Percentiles rank a stretch among this genome's conserved stretches.
phyloP scores from a whole-genome alignment of 1,140 invertebrate species.

The Magallana angulata region DNA sequence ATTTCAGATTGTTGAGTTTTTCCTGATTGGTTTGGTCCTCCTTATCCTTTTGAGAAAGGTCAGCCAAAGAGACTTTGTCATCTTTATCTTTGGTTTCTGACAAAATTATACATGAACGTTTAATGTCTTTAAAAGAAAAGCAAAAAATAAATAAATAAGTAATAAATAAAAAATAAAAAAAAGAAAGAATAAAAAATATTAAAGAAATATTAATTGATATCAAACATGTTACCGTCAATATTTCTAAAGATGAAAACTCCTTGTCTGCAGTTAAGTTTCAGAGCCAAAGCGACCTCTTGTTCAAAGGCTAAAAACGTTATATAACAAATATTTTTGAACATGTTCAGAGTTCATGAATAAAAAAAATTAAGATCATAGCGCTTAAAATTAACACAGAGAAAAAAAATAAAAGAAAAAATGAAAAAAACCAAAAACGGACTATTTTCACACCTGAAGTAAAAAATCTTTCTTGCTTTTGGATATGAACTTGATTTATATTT shows the following conservation, averaged over 20 bases:
- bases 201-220: not conserved
- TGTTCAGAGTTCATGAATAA: too few relatives aligned
- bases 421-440: not conserved
- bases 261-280: not conserved
- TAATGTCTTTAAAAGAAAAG: too few relatives aligned
- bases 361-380: too few relatives aligned
- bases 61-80: not conserved
- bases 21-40: not conserved
- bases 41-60: not conserved
- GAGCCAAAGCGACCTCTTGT: constrained; percentile 10
- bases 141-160: not conserved
- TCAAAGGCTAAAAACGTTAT: not conserved
- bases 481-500: constrained; percentile 25
- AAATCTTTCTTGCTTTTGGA: constrained; percentile 31
- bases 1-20: constrained; percentile 19
- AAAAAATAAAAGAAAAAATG: too few relatives aligned
- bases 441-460: constrained; percentile 15
- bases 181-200: too few relatives aligned
- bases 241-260: constrained; percentile 36
- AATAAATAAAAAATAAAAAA: too few relatives aligned
- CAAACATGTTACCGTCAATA: not conserved
- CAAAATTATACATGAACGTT: not conserved
- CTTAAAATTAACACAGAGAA: too few relatives aligned
- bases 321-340: too few relatives aligned
- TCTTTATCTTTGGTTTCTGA: not conserved